Evolutionary conservation across 2,797 vertebrate genomes (phyloP).

Genomic region (Chrosomus eos): DNA sequence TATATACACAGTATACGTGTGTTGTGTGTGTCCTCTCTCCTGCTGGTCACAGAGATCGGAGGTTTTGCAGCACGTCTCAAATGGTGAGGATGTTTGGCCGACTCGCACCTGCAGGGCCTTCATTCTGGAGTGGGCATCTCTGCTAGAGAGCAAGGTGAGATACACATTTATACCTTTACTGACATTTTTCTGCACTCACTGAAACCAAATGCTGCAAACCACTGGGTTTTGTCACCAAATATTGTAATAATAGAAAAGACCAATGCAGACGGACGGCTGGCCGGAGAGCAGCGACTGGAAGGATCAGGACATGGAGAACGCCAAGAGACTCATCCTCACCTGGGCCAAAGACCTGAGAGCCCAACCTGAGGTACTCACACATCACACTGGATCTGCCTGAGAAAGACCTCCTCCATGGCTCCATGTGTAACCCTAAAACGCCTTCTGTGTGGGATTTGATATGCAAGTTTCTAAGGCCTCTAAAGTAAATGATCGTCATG

Average conservation of each 20-base stretch:
- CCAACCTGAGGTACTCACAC: conserved; percentile 75
- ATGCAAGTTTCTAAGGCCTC: neutral
- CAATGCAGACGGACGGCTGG: conserved; percentile 77
- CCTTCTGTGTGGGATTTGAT: neutral
- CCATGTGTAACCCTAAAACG: neutral
- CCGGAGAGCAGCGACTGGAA: conserved; percentile 69
- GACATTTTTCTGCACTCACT: neutral
- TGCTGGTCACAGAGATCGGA: conserved; percentile 70
- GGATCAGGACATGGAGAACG: conserved; percentile 69
- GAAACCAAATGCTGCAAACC: neutral
- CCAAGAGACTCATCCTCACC: conserved; percentile 70
- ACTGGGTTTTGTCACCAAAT: neutral
- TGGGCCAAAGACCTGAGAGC: conserved; percentile 80
- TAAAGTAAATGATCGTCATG: neutral
- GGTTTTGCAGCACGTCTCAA: conserved; percentile 77
- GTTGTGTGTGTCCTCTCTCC: neutral
- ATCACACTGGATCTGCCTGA: neutral
- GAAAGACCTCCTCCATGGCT: neutral
- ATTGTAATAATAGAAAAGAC: conserved; percentile 67
- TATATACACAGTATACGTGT: no score
- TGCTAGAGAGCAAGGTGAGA: conserved; percentile 79
- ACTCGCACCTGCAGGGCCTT: conserved; percentile 73
- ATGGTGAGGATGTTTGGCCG: conserved; percentile 76
- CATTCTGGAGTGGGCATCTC: conserved; percentile 76
- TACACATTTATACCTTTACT: neutral